phyloP scores from a whole-genome alignment of 2,888 invertebrate genomes.

The Cordylochernes scorpioides region DNA sequence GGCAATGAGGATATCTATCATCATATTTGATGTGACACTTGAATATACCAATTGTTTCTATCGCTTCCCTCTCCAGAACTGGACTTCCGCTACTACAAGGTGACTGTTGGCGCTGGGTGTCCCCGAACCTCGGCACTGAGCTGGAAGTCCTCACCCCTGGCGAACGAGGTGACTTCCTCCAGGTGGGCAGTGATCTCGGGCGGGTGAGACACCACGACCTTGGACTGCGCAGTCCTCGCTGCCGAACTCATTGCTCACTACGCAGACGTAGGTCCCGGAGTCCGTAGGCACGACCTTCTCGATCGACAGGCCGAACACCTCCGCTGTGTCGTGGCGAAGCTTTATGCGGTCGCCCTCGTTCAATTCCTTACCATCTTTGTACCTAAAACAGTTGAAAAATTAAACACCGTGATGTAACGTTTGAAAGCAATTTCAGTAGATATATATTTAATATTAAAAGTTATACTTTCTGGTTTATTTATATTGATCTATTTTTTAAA shows the following conservation, averaged over 20 bases:
- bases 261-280: slow-evolving; percentile 20
- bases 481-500: background rate
- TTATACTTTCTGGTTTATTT: background rate
- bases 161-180: slow-evolving; percentile 47
- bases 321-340: slow-evolving; percentile 30
- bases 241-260: slow-evolving; percentile 34
- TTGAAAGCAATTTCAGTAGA: background rate
- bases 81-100: too few relatives aligned
- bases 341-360: slow-evolving; percentile 41
- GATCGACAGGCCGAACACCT: slow-evolving; percentile 21
- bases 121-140: too few relatives aligned
- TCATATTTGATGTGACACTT: too few relatives aligned
- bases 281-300: slow-evolving; percentile 25
- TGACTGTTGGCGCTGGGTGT: too few relatives aligned
- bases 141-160: slow-evolving; percentile 45
- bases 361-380: slow-evolving; percentile 58
- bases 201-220: too few relatives aligned
- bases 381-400: slow-evolving; percentile 22
- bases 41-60: too few relatives aligned
- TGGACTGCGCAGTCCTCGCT: too few relatives aligned
- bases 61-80: too few relatives aligned
- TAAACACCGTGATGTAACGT: background rate
- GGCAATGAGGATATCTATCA: too few relatives aligned
- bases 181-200: too few relatives aligned
- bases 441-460: background rate